Evolutionary conservation across 2,888 invertebrate genomes (phyloP).

Genomic region (Acanthoscelides obtectus): DNA sequence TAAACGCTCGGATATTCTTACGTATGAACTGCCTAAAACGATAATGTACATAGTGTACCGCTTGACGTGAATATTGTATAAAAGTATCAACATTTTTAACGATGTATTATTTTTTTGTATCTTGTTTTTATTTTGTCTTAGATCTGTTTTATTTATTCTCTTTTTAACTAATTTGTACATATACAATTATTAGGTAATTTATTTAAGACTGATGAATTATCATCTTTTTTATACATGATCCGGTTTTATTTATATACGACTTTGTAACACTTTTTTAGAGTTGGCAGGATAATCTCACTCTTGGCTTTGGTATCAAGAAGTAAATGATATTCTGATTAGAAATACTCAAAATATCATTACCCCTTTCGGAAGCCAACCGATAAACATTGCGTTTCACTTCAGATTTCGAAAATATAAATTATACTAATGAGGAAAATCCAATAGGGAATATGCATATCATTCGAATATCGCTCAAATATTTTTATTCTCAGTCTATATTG

Average conservation of each 20-base stretch:
- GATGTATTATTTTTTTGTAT: background rate
- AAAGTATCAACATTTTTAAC: background rate
- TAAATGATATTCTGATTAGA: no score
- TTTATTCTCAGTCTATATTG: no score
- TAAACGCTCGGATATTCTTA: background rate
- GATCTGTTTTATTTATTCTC: background rate
- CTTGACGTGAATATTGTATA: background rate
- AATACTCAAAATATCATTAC: no score
- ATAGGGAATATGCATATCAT: no score
- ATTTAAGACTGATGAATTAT: conserved; percentile 44
- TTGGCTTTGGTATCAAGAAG: no score
- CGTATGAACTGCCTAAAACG: conserved; percentile 23
- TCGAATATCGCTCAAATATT: no score
- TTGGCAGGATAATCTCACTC: background rate
- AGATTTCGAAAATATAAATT: no score
- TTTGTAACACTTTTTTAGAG: background rate
- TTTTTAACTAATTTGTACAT: conserved; percentile 31
- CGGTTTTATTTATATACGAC: conserved; percentile 26
- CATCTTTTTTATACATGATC: conserved; percentile 35
- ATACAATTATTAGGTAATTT: conserved; percentile 40
- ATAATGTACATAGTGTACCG: conserved; percentile 21
- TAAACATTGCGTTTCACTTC: no score
- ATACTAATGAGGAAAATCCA: no score
- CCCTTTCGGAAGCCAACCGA: no score
- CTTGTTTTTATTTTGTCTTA: background rate